Conservation (phyloP, 2,888 invertebrate genomes). For the Rhamnusium bicolor region DNA sequence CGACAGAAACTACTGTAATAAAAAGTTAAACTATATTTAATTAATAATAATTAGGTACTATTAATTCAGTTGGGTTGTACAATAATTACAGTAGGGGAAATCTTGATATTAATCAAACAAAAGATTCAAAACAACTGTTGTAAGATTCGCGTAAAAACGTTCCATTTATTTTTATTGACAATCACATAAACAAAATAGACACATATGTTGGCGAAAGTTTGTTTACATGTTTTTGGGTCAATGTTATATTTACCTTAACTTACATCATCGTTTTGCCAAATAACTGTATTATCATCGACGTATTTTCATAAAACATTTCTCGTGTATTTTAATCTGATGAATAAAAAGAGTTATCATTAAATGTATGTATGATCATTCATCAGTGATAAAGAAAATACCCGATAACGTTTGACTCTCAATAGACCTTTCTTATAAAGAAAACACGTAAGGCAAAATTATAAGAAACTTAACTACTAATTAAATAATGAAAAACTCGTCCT, state of each 20-base stretch:
- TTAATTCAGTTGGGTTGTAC: too few relatives aligned
- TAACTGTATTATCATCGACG: neutral
- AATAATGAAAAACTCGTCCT: too few relatives aligned
- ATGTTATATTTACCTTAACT: conserved; percentile 17
- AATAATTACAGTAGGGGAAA: too few relatives aligned
- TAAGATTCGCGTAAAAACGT: neutral
- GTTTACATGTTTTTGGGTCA: conserved; percentile 25
- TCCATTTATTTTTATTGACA: conserved; percentile 6
- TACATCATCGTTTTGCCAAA: conserved; percentile 15
- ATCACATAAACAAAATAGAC: conserved; percentile 5
- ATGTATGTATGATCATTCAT: neutral
- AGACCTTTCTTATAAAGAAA: neutral
- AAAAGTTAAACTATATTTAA: too few relatives aligned
- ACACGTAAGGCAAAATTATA: neutral
- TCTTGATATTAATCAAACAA: neutral
- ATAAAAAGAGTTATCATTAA: neutral
- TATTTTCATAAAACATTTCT: neutral
- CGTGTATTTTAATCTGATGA: neutral
- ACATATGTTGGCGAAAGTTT: conserved; percentile 30
- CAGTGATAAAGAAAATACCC: neutral
- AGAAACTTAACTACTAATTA: too few relatives aligned
- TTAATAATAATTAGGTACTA: too few relatives aligned
- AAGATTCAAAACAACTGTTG: neutral
- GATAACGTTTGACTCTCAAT: neutral
- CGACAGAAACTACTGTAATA: too few relatives aligned